Evolutionary conservation across 92 coral and sea anemone species (phyloP), one percentile per base, ranked within the genome.

Genomic region (Ricordea florida): DNA sequence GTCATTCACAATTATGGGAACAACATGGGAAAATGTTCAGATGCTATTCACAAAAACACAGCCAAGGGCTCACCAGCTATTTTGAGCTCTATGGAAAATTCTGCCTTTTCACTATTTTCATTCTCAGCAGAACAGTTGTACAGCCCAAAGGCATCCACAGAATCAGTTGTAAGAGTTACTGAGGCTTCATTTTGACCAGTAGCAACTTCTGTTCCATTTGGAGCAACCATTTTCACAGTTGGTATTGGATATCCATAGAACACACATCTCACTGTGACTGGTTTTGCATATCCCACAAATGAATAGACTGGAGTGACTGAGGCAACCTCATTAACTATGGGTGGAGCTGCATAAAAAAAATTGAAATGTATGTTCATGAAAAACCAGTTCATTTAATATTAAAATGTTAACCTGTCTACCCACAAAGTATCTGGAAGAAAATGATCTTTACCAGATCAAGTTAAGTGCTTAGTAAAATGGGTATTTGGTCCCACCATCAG

Each of bases 221-320:
- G 51, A 14, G 33, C 25, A 11, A 32, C 17, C 84, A 91, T 79
- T 15, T 46, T 80, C 21, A 91, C 89, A 29, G 52, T 15, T 0
- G 97, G 97, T 5, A 49, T 41, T 10, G 97, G 97, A 36, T 44
- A 76, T n/a, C 97, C 97, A 57, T n/a, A 71, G 78, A 91, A 91
- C 35, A 17, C 47, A 47, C 97, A 91, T 0, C 57, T 37, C 6
- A 91, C 31, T 2, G 13, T 56, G 9, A 84, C 85, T 38, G 66
- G 17, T 6, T 68, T 32, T 46, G 10, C 55, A 83, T 79, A 59
- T 49, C 79, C 82, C 26, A 78, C 56, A 59, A 58, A 90, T 3
- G 96, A 87, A 57, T 87, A 83, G 29, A 90, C 73, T 59, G 70
- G 69, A 4, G 74, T 35, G 2, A 46, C 45, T 5, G 96, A 78